Conservation (phyloP, 1,140 invertebrate genomes). For the Drosophila grimshawi region DNA sequence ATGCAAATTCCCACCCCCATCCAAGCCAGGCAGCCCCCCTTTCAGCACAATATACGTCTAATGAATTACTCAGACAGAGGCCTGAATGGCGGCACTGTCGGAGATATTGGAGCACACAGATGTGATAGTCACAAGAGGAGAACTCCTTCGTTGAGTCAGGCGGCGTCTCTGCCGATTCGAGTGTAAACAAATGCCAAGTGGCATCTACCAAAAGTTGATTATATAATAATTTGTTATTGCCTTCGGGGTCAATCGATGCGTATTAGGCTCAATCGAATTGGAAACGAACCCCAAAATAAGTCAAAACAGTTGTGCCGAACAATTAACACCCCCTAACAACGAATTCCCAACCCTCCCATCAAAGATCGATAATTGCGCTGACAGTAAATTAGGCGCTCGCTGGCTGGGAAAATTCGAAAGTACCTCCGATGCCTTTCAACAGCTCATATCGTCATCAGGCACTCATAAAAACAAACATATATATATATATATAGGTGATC, state of each 20-base stretch:
- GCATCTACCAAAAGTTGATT: constrained; percentile 56
- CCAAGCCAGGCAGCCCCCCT: background rate
- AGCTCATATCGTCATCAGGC: constrained; percentile 44
- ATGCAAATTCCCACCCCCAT: constrained; percentile 62
- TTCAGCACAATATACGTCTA: constrained; percentile 72
- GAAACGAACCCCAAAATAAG: constrained; percentile 37
- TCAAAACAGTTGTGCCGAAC: constrained; percentile 26
- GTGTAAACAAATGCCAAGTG: constrained; percentile 31
- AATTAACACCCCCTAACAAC: constrained; percentile 42
- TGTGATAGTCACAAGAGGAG: background rate
- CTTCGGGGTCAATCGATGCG: constrained; percentile 11
- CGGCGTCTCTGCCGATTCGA: constrained; percentile 10
- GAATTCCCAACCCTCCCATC: background rate
- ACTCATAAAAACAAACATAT: constrained; percentile 65
- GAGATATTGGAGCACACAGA: too few relatives aligned
- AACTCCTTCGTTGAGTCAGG: constrained; percentile 4
- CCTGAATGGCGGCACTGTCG: background rate
- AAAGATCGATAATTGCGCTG: constrained; percentile 52
- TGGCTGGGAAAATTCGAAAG: constrained; percentile 42
- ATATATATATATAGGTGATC: constrained; percentile 23
- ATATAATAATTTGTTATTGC: constrained; percentile 77
- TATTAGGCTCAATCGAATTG: constrained; percentile 56
- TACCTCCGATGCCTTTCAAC: constrained; percentile 37
- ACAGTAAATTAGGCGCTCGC: constrained; percentile 65
- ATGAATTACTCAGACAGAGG: constrained; percentile 69